These are phyloP conservation scores for Vulpes lagopus DNA, from an alignment of 2,113 vertebrate genomes.

Conservation along the genomic window DNA sequence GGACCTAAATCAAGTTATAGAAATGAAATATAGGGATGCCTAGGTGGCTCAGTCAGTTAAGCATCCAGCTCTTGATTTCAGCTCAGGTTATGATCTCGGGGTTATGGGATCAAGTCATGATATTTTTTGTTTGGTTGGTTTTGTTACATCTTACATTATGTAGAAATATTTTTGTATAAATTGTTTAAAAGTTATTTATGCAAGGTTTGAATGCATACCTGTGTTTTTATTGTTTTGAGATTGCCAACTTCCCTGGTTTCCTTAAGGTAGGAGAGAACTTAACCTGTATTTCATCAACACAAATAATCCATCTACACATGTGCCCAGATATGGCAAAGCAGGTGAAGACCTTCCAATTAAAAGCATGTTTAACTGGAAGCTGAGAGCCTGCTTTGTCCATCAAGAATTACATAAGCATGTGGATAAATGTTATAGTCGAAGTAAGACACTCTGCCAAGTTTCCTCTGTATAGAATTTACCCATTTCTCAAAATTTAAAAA, in stretches of 20 bases:
- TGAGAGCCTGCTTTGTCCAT: constrained; percentile 86
- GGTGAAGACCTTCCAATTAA: constrained; percentile 86
- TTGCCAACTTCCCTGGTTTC: constrained; percentile 73
- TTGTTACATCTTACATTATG: constrained; percentile 94
- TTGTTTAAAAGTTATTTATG: constrained; percentile 97
- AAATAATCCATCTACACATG: constrained; percentile 85
- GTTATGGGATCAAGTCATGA: constrained; percentile 76
- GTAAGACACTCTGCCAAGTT: constrained; percentile 85
- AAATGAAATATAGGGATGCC: neutral
- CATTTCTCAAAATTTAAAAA: constrained; percentile 86
- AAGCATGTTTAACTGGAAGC: constrained; percentile 89
- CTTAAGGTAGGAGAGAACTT: constrained; percentile 87
- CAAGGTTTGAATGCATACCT: constrained; percentile 84
- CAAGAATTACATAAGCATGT: constrained; percentile 88
- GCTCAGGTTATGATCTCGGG: neutral
- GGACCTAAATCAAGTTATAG: neutral
- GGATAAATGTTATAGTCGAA: constrained; percentile 86
- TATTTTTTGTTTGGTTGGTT: constrained; percentile 87
- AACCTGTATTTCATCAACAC: constrained; percentile 85
- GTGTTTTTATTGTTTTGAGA: no score
- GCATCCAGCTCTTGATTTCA: neutral
- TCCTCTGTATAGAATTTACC: constrained; percentile 86
- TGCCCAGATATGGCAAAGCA: constrained; percentile 85
- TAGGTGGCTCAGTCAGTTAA: neutral
- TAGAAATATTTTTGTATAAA: constrained; percentile 99